A percentile compares a stretch with the other conserved stretches of the same genome.
These are phyloP conservation scores for Microtus pennsylvanicus DNA, from an alignment of 2,113 vertebrate species.

Conservation along the genomic window DNA sequence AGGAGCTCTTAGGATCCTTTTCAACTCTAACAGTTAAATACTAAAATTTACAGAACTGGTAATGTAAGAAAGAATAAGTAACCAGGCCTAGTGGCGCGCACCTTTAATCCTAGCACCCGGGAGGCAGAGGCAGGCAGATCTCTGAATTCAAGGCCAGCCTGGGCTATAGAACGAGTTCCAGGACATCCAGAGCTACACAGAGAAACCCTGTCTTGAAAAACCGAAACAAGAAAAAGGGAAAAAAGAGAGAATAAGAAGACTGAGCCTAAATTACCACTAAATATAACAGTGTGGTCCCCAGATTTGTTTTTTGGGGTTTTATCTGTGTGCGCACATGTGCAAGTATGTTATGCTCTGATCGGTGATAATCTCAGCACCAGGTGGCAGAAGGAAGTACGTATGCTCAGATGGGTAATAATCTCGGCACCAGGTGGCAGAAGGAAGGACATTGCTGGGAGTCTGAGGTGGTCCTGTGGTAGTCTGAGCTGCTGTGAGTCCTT, in stretches of 20 bases:
- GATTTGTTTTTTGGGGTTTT: not conserved
- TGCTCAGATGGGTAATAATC: not conserved
- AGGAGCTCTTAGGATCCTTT: slow-evolving; percentile 58
- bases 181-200: not conserved
- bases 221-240: not conserved
- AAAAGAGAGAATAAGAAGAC: slow-evolving; percentile 23
- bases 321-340: not conserved
- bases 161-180: not conserved
- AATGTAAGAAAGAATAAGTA: slow-evolving; percentile 50
- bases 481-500: not conserved
- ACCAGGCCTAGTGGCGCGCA: not conserved
- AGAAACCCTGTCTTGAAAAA: no score
- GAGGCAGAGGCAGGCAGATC: not conserved
- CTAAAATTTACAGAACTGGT: slow-evolving; percentile 46
- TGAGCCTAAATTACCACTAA: not conserved
- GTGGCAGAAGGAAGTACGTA: not conserved
- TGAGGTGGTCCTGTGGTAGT: not conserved
- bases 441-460: not conserved
- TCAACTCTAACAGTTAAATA: slow-evolving; percentile 61
- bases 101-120: not conserved
- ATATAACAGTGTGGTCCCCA: not conserved
- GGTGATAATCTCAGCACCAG: not conserved
- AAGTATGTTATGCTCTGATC: not conserved
- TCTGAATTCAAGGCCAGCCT: not conserved
- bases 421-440: not conserved